Base-by-base conservation (phyloP, 2,113 vertebrate genomes). In the Seriola rivoliana region DNA sequence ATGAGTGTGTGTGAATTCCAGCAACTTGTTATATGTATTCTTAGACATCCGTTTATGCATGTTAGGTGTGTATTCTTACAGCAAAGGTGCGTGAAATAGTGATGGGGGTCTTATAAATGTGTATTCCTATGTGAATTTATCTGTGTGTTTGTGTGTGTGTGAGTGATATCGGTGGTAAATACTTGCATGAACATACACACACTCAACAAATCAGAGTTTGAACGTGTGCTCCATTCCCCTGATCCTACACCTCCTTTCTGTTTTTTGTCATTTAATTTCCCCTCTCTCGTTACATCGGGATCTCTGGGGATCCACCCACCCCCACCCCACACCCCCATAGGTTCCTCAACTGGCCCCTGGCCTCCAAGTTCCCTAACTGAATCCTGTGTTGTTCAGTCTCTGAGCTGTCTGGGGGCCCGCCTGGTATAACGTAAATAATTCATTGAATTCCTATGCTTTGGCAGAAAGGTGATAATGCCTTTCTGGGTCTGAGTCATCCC, bases 381-480 rank as follows among this genome's bases (percentile, higher is more conserved):
- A 83, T 85, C 86, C 86, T 67, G 82, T 58, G 85, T 78, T 89
- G 73, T 75, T 78, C 63, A 67, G 77, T 80, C 80, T 72, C 60
- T n/a, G 79, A 78, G 84, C 78, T 80, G 83, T 93, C 93, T 74
- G 8, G 89, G 75, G 91, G 85, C 82, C 75, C 4, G 73, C 78
- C 87, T 80, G 71, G 75, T 84, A 78, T 75, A 88, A 88, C 60
- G 87, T 92, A 93, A 94, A 94, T 93, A 93, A 93, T 94, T 94
- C 84, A 93, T 91, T 92, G 84, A 80, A 89, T 93, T 93, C 84
- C 75, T 86, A 69, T 81, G 77, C 88, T 89, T 90, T 86, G 84
- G 84, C 81, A 92, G 90, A 90, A 88, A 94, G 92, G 93, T 93
- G 93, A 94, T 94, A 93, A 95, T 95, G 91, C 85, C 86, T 93